phyloP scores from a whole-genome alignment of 2,113 vertebrate genomes.

The Ceyx margarethae region DNA sequence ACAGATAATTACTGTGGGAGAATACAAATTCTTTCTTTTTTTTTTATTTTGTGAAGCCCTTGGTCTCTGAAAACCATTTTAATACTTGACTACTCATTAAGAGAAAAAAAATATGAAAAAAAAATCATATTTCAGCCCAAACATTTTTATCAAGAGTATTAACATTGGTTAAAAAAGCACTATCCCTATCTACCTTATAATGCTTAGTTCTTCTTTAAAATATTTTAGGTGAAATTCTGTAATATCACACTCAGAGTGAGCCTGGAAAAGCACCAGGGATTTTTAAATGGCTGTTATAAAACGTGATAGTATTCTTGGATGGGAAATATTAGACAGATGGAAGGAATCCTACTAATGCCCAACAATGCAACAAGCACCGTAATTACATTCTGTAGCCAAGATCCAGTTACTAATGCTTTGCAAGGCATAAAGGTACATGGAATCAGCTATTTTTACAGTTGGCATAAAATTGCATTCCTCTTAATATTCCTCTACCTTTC shows the following conservation, averaged over 20 bases:
- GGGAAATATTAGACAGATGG: conserved; percentile 52
- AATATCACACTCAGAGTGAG: conserved; percentile 1
- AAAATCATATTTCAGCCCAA: background rate
- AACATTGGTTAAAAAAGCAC: background rate
- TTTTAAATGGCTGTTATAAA: conserved; percentile 43
- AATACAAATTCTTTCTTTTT: background rate
- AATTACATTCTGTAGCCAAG: conserved; percentile 36
- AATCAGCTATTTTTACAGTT: conserved; percentile 45
- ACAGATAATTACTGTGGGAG: background rate
- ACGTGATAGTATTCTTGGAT: conserved; percentile 22
- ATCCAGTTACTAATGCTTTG: conserved; percentile 40
- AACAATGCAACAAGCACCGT: conserved; percentile 31
- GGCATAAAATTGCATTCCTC: background rate
- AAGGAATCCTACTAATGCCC: conserved; percentile 55
- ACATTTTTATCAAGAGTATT: background rate
- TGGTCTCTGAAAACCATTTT: background rate
- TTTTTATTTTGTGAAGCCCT: background rate
- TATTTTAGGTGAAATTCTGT: background rate
- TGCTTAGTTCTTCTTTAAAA: background rate
- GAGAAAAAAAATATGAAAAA: background rate
- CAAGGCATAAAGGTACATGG: conserved; percentile 24
- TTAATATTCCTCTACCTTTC: background rate
- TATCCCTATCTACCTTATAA: background rate
- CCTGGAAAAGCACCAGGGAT: conserved; percentile 29
- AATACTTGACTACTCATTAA: background rate